Percentiles rank a stretch among this genome's conserved stretches.
These are phyloP conservation scores for Carapus acus DNA, from an alignment of 2,797 vertebrate species.

Conservation along the genomic window DNA sequence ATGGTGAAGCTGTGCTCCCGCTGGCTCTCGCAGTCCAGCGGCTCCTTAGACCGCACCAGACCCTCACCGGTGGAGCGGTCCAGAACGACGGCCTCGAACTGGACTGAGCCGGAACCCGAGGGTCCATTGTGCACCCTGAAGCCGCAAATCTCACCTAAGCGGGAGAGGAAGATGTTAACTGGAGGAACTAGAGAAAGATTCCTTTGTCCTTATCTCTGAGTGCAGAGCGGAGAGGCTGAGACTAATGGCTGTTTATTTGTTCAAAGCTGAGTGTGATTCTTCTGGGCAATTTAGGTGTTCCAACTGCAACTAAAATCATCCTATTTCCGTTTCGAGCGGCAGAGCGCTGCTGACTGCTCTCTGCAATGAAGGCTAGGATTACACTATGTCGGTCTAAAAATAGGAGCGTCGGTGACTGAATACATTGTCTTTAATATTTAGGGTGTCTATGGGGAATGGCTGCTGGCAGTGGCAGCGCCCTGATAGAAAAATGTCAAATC, in stretches of 20 bases:
- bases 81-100: constrained; percentile 95
- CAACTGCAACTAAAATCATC: constrained; percentile 45
- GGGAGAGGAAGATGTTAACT: not conserved
- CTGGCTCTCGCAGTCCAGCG: constrained; percentile 94
- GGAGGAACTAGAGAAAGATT: too few relatives aligned
- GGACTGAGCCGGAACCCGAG: constrained; percentile 74
- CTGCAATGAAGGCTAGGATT: constrained; percentile 53
- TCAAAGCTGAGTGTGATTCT: constrained; percentile 50
- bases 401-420: constrained; percentile 53
- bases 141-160: constrained; percentile 92
- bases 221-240: not conserved
- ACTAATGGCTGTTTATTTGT: constrained; percentile 25
- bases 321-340: constrained; percentile 49
- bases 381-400: constrained; percentile 62
- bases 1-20: constrained; percentile 98
- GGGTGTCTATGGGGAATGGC: constrained; percentile 39
- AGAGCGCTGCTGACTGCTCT: constrained; percentile 41
- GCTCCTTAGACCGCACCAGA: constrained; percentile 92
- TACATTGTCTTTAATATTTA: constrained; percentile 51
- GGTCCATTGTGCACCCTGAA: constrained; percentile 94
- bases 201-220: not conserved
- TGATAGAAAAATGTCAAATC: constrained; percentile 16
- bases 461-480: constrained; percentile 16
- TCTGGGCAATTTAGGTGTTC: constrained; percentile 38
- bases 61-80: constrained; percentile 96